Base-by-base conservation (phyloP, 2,797 vertebrate genomes). In the Danio jaintianensis region DNA sequence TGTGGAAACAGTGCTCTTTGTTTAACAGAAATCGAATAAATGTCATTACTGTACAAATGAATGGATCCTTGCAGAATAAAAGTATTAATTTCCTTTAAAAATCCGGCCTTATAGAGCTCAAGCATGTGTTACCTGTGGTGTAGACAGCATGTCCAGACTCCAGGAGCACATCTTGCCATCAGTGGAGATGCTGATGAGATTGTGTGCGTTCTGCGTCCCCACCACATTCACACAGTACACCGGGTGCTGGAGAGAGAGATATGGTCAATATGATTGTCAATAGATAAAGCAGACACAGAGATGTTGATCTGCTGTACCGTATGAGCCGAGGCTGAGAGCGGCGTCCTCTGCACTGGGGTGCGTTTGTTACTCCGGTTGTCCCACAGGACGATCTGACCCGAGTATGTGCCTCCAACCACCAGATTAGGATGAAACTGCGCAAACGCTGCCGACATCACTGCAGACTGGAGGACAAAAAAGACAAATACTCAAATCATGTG, bases 131-230 rank as follows among this genome's bases (percentile, higher is more conserved):
- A 99, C 98, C 96, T 99, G 98, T 0, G 98, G 98, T 67, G 98
- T 97, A 62, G 98, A 99, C 83, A 99, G 96, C 98, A 99, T 99
- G 89, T 99, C 98, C 48, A 99, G 93, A 86, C 97, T 99, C 98
- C 98, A 99, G 20, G 97, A 98, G 90, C 98, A 99, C 93, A 99
- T 98, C 91, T 98, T 99, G 53, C 98, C 98, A 62, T 99, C 98
- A 9, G 97, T 99, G 86, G 98, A 99, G 86, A 99, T 98, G 90
- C 97, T 99, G 90, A 99, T 99, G 87, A 99, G 92, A 89, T 99
- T 99, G 91, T 99, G 96, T 77, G 98, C 98, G 16, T 99, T 99
- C 88, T 98, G 97, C 47, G 97, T 98, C 85, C 98, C 98, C 36
- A 99, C 96, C 68, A 99, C 95, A 71, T 96, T 98, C 85, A 99